Base-by-base conservation (phyloP, 2,113 vertebrate species). In the Vimba vimba region DNA sequence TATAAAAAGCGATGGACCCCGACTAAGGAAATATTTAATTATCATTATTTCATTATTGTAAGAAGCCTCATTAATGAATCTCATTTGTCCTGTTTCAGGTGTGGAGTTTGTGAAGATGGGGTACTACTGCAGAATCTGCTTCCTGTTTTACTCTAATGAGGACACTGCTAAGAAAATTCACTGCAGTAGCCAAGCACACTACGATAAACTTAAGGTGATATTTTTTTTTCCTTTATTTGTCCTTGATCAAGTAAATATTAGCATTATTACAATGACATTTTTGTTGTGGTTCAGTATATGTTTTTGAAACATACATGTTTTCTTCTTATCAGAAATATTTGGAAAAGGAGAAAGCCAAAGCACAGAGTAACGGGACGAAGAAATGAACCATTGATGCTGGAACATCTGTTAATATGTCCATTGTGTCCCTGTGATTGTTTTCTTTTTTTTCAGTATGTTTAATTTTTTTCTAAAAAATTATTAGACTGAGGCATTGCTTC, bases 111-210 rank as follows among this genome's bases (percentile, higher is more conserved):
- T 99, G 93, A 99, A 98, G 96, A 97, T 96, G 95, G 98, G 98
- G 9, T 99, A 96, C 91, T 99, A 99, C 94, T 99, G 98, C 93
- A 96, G 97, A 91, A 95, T 99, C 91, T 99, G 98, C 91, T 97
- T 97, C 92, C 96, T 99, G 89, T 99, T 99, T 92, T 99, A 98
- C 94, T 98, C 97, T 91, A 99, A 97, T 90, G 97, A 99, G 91
- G 96, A 98, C 79, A 96, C 95, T 91, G 98, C 98, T 60, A 99
- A 97, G 95, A 97, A 96, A 88, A 95, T 94, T 50, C 98, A 99
- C 94, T 99, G 98, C 95, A 97, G 98, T 95, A 99, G 97, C 93
- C 93, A 95, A 92, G 87, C 94, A 88, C 98, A 99, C 94, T 99
- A 99, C 90, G 95, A 98, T 91, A 99, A 99, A 93, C 95, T 99